These are phyloP conservation scores for Candoia aspera DNA, from an alignment of 2,113 vertebrate species.

Conservation along the genomic window DNA sequence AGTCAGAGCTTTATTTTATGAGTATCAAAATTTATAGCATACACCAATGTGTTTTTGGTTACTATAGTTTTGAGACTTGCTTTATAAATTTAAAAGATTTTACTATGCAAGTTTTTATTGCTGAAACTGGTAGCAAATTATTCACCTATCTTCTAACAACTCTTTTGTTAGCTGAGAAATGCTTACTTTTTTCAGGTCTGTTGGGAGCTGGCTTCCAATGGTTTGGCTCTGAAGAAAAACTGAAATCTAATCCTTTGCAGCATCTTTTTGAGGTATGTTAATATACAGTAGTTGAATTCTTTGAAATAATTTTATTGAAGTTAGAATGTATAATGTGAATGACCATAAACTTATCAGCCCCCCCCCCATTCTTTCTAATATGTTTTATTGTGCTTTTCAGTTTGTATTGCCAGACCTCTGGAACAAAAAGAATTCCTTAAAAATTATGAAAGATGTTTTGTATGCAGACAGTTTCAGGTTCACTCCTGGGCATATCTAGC, in stretches of 20 bases:
- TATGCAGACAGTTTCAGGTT: neutral
- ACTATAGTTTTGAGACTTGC: neutral
- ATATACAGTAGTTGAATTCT: conserved; percentile 11
- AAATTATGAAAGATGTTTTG: neutral
- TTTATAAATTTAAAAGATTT: neutral
- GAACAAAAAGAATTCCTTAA: neutral
- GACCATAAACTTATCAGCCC: neutral
- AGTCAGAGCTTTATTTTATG: no score
- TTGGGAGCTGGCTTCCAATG: conserved; percentile 87
- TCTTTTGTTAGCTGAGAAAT: conserved; percentile 27
- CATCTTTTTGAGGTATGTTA: conserved; percentile 93
- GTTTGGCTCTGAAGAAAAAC: conserved; percentile 86
- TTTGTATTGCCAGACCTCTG: neutral
- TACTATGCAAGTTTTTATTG: neutral
- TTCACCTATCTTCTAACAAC: conserved; percentile 41
- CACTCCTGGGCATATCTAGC: neutral
- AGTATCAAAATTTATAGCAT: neutral
- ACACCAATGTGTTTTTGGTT: neutral
- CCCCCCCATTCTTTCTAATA: neutral
- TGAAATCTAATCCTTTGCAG: conserved; percentile 87
- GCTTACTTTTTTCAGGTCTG: conserved; percentile 78
- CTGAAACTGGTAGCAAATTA: neutral
- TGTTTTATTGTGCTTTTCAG: neutral
- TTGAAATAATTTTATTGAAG: neutral
- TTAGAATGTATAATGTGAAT: neutral